phyloP scores from a whole-genome alignment of 1,140 invertebrate genomes.

The Pseudomyrmex gracilis region DNA sequence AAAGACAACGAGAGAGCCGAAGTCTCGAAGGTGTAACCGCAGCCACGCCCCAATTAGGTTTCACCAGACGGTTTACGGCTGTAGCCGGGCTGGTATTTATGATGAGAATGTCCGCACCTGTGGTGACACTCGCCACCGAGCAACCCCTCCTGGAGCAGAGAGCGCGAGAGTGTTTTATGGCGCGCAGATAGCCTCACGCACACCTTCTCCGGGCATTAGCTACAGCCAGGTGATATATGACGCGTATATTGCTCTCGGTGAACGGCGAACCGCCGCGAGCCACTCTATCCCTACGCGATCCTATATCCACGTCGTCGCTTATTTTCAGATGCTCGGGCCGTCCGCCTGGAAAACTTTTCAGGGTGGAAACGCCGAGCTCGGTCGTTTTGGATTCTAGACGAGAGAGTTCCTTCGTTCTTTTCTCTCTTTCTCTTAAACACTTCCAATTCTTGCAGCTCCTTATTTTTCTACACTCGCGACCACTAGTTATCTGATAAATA shows the following conservation, averaged over 20 bases:
- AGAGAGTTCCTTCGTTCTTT: not conserved
- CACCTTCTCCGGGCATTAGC: conserved; percentile 77
- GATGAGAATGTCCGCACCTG: conserved; percentile 85
- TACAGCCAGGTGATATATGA: conserved; percentile 78
- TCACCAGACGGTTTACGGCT: conserved; percentile 74
- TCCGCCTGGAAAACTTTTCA: conserved; percentile 39
- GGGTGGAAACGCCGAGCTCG: conserved; percentile 3
- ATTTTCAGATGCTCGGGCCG: conserved; percentile 52
- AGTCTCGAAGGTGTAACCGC: conserved; percentile 79
- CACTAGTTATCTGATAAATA: not conserved
- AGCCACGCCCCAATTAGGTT: conserved; percentile 84
- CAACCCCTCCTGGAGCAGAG: conserved; percentile 73
- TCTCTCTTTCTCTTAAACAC: not conserved
- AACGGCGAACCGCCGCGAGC: conserved; percentile 66
- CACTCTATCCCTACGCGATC: conserved; percentile 70
- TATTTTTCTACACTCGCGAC: not conserved
- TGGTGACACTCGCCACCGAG: conserved; percentile 80
- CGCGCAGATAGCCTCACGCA: conserved; percentile 79
- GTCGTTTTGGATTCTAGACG: conserved; percentile 41
- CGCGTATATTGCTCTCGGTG: conserved; percentile 74
- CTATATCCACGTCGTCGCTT: conserved; percentile 69
- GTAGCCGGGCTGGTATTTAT: conserved; percentile 81
- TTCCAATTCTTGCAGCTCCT: not conserved
- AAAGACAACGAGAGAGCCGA: conserved; percentile 63
- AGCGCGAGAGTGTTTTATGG: conserved; percentile 79